A percentile compares a stretch with the other conserved stretches of the same genome.
phyloP scores from a whole-genome alignment of 2,888 invertebrate genomes.

The Acanthoscelides obtectus region DNA sequence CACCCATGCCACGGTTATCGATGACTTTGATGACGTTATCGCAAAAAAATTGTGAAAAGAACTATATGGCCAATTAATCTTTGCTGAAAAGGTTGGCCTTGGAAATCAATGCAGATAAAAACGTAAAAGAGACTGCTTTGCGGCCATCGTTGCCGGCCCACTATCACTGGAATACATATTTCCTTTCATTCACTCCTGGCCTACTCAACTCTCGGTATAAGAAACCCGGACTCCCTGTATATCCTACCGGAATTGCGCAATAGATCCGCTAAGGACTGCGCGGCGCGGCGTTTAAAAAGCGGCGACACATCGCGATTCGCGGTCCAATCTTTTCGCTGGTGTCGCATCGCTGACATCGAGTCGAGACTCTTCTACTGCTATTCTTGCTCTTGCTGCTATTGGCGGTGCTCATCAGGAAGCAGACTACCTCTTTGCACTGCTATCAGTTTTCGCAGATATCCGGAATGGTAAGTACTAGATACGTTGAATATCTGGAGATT shows the following conservation, averaged over 20 bases:
- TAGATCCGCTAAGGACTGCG: background rate
- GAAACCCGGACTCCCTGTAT: background rate
- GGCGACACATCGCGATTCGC: background rate
- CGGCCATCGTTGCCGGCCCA: too few relatives aligned
- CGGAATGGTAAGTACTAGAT: background rate
- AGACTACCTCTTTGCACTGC: conserved; percentile 18
- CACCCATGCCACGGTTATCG: too few relatives aligned
- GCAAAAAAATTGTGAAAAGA: too few relatives aligned
- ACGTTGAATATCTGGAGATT: background rate
- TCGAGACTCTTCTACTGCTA: conserved; percentile 25
- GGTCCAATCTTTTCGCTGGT: conserved; percentile 30
- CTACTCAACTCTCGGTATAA: too few relatives aligned
- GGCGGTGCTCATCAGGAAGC: conserved; percentile 13
- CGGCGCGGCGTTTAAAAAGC: background rate
- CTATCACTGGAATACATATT: too few relatives aligned
- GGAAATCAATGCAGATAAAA: too few relatives aligned
- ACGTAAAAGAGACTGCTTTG: too few relatives aligned
- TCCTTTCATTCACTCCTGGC: too few relatives aligned
- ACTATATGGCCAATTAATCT: too few relatives aligned
- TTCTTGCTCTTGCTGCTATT: conserved; percentile 5
- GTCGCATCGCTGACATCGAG: conserved; percentile 40
- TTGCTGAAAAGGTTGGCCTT: too few relatives aligned
- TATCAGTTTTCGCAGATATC: background rate
- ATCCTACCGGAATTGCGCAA: background rate
- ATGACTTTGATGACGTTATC: too few relatives aligned